Conservation (phyloP, 2,113 vertebrate genomes). For the Pollimyrus isidori region DNA sequence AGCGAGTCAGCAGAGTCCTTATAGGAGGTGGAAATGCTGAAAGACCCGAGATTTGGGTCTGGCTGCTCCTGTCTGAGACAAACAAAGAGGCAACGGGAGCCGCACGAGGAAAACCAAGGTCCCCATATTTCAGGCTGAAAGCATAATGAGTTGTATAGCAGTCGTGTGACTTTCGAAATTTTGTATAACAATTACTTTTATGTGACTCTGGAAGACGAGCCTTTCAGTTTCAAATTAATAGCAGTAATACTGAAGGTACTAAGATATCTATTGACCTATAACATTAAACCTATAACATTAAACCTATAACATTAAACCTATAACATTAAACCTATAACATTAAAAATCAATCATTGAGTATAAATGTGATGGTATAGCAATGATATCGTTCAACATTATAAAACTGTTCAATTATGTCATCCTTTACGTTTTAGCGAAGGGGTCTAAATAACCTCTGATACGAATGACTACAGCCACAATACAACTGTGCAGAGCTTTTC, state of each 20-base stretch:
- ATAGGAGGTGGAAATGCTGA: not conserved
- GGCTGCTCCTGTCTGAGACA: not conserved
- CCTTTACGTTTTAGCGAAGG: not conserved
- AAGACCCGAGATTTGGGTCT: not conserved
- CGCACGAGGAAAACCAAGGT: not conserved
- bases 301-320: not conserved
- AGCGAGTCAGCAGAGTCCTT: not conserved
- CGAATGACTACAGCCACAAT: not conserved
- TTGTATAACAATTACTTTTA: not conserved
- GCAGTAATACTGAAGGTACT: not conserved
- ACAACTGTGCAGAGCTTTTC: not conserved
- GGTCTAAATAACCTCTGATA: not conserved
- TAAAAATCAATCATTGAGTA: too few relatives aligned
- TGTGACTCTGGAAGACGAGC: not conserved
- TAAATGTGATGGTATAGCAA: not conserved
- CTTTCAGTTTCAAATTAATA: not conserved
- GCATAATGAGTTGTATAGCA: not conserved
- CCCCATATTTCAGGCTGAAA: not conserved
- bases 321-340: not conserved
- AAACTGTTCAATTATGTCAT: not conserved
- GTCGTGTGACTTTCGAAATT: not conserved
- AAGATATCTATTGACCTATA: not conserved
- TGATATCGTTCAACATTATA: not conserved
- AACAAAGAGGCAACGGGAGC: not conserved
- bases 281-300: not conserved